phyloP scores from a whole-genome alignment of 2,888 invertebrate genomes.

The Tanypteryx hageni region DNA sequence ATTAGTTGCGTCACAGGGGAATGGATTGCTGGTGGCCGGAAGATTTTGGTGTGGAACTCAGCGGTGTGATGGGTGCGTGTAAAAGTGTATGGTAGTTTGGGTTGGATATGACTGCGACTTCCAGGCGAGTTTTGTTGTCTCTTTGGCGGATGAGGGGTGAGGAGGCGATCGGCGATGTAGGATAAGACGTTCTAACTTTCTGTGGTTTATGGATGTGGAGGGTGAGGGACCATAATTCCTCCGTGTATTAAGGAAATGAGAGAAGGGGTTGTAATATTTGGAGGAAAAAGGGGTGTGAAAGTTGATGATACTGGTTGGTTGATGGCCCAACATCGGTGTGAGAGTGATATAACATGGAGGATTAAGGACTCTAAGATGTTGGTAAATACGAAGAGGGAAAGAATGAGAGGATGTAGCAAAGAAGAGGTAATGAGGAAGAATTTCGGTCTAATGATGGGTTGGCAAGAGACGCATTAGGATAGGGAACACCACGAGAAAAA shows the following conservation, averaged over 20 bases:
- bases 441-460: no score
- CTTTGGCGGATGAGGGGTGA: neutral
- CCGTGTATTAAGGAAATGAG: neutral
- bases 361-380: neutral
- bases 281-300: neutral
- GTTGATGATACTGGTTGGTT: neutral
- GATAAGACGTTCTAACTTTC: neutral
- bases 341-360: neutral
- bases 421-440: neutral
- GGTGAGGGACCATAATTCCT: neutral
- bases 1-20: neutral
- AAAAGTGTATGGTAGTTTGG: conserved; percentile 20
- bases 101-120: neutral
- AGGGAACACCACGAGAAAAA: no score
- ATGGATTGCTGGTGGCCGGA: conserved; percentile 7
- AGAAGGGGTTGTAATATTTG: neutral
- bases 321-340: neutral
- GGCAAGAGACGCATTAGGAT: no score
- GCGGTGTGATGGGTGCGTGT: neutral
- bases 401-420: neutral
- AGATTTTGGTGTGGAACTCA: neutral
- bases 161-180: neutral
- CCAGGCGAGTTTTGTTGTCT: neutral
- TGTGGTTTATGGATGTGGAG: neutral
- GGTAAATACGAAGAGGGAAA: neutral